A percentile compares a stretch with the other conserved stretches of the same genome.
phyloP scores from a whole-genome alignment of 1,140 invertebrate species.

The Ladona fulva region DNA sequence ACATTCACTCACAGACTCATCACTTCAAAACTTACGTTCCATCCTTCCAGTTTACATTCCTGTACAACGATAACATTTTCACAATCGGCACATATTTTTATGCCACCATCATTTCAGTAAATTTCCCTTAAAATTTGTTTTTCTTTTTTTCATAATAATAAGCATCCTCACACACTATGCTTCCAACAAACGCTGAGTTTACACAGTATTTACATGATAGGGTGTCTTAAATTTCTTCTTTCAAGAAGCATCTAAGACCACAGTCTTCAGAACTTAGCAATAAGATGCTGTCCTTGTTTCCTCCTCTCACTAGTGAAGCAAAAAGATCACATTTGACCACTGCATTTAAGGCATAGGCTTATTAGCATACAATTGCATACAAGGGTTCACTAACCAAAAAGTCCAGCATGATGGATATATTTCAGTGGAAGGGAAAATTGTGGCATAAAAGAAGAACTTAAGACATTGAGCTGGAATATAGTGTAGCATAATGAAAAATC shows the following conservation, averaged over 20 bases:
- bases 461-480: neutral
- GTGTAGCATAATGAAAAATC: neutral
- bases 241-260: neutral
- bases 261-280: neutral
- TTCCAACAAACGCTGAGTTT: neutral
- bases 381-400: too few relatives aligned
- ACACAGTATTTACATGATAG: neutral
- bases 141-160: neutral
- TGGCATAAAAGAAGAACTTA: neutral
- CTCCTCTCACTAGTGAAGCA: neutral
- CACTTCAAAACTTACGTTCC: neutral
- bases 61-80: neutral
- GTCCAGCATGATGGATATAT: neutral
- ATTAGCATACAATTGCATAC: too few relatives aligned
- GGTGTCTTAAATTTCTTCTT: neutral
- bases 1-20: neutral
- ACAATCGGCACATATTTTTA: neutral
- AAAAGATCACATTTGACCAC: slow-evolving; percentile 1
- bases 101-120: neutral
- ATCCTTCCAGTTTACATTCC: neutral
- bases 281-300: neutral
- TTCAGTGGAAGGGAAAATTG: neutral
- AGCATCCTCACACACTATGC: neutral
- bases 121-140: neutral
- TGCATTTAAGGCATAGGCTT: neutral